A percentile compares a stretch with the other conserved stretches of the same genome.
phyloP scores from a whole-genome alignment of 2,113 vertebrate species.

The Arvicanthis niloticus region DNA sequence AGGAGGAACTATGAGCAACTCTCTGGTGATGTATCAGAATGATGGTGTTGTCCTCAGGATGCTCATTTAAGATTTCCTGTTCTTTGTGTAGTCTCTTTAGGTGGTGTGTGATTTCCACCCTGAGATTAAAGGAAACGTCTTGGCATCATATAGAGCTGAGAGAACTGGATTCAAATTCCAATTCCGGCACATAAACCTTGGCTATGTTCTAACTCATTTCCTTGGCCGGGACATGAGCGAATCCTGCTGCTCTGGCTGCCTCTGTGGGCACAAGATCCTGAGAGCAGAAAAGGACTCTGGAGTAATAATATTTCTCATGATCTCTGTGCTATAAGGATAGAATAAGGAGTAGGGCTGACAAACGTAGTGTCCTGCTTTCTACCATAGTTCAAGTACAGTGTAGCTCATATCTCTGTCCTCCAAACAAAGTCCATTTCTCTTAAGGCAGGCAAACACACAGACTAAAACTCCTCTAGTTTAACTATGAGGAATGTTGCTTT shows the following conservation, averaged over 20 bases:
- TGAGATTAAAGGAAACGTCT: constrained; percentile 51
- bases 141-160: background rate
- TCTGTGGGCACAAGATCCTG: background rate
- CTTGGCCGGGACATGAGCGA: background rate
- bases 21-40: background rate
- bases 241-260: background rate
- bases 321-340: background rate
- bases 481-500: constrained; percentile 20
- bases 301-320: background rate
- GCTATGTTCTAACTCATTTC: background rate
- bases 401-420: background rate
- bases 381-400: background rate
- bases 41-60: background rate
- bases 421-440: background rate
- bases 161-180: constrained; percentile 36
- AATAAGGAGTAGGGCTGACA: background rate
- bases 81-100: background rate
- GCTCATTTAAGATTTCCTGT: constrained; percentile 18
- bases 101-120: background rate
- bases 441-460: background rate
- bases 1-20: background rate
- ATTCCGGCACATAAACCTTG: background rate
- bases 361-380: background rate
- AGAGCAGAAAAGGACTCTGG: background rate
- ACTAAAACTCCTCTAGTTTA: constrained; percentile 36